Evolutionary conservation across 2,888 invertebrate species (phyloP), one percentile per base, ranked within the genome.

Genomic region (Lypha dubia): DNA sequence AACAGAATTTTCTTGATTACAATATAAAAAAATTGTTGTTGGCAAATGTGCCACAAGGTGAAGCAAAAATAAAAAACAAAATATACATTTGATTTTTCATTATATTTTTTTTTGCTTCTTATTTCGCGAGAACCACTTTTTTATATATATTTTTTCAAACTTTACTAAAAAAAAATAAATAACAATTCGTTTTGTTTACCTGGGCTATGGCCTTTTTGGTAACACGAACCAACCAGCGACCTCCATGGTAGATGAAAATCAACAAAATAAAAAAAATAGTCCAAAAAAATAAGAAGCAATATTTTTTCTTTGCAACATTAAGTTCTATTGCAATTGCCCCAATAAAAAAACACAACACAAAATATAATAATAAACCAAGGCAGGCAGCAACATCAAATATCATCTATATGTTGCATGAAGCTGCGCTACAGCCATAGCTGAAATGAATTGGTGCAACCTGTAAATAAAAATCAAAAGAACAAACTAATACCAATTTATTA

Each of bases 171-270:
- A 46, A 76, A 38, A 32, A 28, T 24, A 49, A 20, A 44, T 44
- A n/a, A 44, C 0, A 63, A 71, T 46, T 51, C 11, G 58, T 49
- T 49, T 65, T 71, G 49, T 79, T 13, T 63, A 63, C 46, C 38
- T 49, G 28, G 41, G 51, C n/a, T 74, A 41, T 22, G 60, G 60
- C 32, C 35, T 70, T 70, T 75, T 46, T 56, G 67, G 60, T 22
- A 65, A 73, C 44, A 35, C 35, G 53, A 79, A 56, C 63, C 44
- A 71, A 56, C 44, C 44, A 60, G 35, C 81, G 84, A 84, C 84
- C 84, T 82, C 63, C 82, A 56, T 84, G 77, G 65, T 79, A 65
- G 81, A 77, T 77, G 73, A 84, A 68, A 60, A 62, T 62, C 35
- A 60, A 65, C 51, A 51, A n/a, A n/a, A n/a, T 11, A 24, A 32